Base-by-base conservation (phyloP, 1,140 invertebrate genomes). In the Tyrophagus putrescentiae region DNA sequence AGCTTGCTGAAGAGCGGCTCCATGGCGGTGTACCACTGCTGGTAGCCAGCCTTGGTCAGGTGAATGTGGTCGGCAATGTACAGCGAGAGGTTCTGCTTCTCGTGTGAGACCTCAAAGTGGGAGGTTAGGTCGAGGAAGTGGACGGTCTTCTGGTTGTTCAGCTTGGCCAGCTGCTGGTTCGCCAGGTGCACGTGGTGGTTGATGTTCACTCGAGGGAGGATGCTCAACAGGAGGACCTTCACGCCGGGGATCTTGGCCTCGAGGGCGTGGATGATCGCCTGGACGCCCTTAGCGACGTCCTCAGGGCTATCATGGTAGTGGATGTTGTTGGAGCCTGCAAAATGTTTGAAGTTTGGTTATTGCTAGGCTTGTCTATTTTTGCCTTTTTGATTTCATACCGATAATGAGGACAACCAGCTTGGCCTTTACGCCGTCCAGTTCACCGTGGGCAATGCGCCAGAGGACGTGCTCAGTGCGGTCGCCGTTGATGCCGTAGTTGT, bases 401-500 rank as follows among this genome's bases (percentile, higher is more conserved):
- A 54, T 27, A 13, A 32, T 39, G 25, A 54, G 52, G 28, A 54
- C 52, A 11, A 54, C 52, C 18, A 54, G 16, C 36, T 54, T 54
- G 23, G 52, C 52, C 23, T 23, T 31, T 9, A 54, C 11, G 52
- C 52, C 52, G 28, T 54, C 25, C 6, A 54, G 23, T 54, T 54
- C 52, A 9, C 28, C 28, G 36, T 54, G 7, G n/a, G 31, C 52
- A 21, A 54, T 54, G 31, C 52, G 6, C 52, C 52, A 54, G 11
- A 54, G n/a, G 5, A 54, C 52, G 28, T 54, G 52, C 36, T 54
- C 52, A 7, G 52, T 54, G 31, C 52, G 18, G 23, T 54, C 52
- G 11, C 52, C 52, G 25, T 31, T 31, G 7, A 54, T 31, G 16
- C 52, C 52, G 36, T 54, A 54, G 21, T 54, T 54, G 52, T 36